Percentiles rank a stretch among this genome's conserved stretches.
Evolutionary conservation across 2,113 vertebrate species (phyloP).

Genomic region (Paradoxurus hermaphroditus): DNA sequence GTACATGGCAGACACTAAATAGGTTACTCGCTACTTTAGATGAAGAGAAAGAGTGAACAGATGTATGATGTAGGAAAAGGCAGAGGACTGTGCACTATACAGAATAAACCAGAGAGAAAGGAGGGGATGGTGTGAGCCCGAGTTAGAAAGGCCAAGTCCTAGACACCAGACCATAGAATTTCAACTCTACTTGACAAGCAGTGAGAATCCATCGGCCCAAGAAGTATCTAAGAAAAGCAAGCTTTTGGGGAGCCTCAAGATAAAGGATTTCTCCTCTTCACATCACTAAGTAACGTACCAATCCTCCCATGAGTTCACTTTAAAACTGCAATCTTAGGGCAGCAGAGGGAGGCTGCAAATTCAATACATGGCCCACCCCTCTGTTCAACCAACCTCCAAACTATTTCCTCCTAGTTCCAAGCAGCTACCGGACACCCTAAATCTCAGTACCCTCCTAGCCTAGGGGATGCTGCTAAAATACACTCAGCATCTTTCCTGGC

Average conservation of each 20-base stretch:
- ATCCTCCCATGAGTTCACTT: background rate
- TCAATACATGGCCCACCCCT: background rate
- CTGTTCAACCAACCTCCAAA: background rate
- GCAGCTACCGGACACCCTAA: conserved; percentile 13
- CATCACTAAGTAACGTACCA: background rate
- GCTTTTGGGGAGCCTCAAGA: background rate
- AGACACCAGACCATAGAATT: background rate
- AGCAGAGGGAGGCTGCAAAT: background rate
- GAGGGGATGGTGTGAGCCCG: background rate
- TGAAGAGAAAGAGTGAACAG: background rate
- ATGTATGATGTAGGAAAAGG: background rate
- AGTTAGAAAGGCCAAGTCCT: background rate
- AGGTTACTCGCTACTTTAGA: background rate
- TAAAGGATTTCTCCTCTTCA: background rate
- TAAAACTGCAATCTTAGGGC: background rate
- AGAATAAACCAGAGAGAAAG: background rate
- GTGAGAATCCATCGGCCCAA: background rate
- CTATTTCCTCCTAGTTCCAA: background rate
- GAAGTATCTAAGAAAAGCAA: background rate
- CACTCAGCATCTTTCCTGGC: background rate
- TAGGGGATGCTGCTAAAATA: background rate
- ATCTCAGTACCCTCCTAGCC: background rate
- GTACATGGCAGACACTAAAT: background rate
- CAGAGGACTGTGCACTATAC: background rate
- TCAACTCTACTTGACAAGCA: background rate